Base-by-base conservation (phyloP, 2,888 invertebrate genomes). In the Nineta flava region DNA sequence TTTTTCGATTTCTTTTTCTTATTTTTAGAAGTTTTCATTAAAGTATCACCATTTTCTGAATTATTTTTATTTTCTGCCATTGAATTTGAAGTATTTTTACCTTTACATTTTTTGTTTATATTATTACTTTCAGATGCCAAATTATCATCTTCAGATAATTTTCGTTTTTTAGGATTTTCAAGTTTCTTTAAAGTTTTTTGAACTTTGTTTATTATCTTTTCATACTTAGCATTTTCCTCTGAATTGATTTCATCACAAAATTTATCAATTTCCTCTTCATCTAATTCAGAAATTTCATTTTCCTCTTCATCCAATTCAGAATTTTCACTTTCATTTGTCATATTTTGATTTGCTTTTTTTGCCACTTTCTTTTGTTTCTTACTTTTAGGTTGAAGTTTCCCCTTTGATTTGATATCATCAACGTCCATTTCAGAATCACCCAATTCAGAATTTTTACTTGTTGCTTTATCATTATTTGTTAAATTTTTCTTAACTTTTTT, bases 41-140 rank as follows among this genome's bases (percentile, higher is more conserved):
- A 50, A 56, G 46, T 58, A 60, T 57, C 58, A 53, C 60, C 60
- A 55, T 57, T 57, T 53, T 61, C 58, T 53, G 52, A 56, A 44
- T 51, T 52, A 26, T 50, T 53, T 47, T 52, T 32, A 44, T 44
- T 47, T 46, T 51, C 15, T 46, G 49, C 44, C 47, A 48, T 46
- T 43, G 47, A 26, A 9, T 10, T 2, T 16, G 42, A 16, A 19
- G 47, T 15, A 48, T 6, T 34, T 21, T 40, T 31, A 38, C 21
- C 40, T 48, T 48, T 43, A n/a, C n/a, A n/a, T 34, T 42, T 50
- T 34, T 34, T 48, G 2, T 21, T 12, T 7, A 31, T 48, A 26
- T 43, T 40, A 15, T 46, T 7, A 26, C 42, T 44, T 38, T 38
- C 38, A 15, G 3, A 1, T 12, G n/a, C 10, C 38, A 13, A 5